These are phyloP conservation scores for Aphidius gifuensis DNA, from an alignment of 1,140 invertebrate species.

Conservation along the genomic window DNA sequence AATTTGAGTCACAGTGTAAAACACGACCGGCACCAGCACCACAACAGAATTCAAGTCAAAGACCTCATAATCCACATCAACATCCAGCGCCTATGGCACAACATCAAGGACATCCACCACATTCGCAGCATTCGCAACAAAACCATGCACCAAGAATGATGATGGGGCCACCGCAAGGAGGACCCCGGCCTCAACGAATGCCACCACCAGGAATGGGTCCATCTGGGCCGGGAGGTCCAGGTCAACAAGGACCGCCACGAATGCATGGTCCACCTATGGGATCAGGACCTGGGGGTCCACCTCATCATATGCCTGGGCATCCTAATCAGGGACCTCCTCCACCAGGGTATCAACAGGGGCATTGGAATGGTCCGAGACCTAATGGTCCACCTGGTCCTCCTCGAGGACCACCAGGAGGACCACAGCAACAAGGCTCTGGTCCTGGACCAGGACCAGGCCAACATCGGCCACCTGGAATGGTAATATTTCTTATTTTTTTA, in stretches of 20 bases:
- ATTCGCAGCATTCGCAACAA: conserved; percentile 55
- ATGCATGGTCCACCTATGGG: conserved; percentile 71
- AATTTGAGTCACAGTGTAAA: conserved; percentile 88
- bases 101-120: conserved; percentile 55
- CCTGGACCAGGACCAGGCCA: conserved; percentile 62
- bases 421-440: conserved; percentile 54
- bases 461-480: conserved; percentile 68
- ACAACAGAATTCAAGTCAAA: conserved; percentile 56
- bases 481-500: conserved; percentile 41
- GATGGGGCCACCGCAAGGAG: conserved; percentile 65
- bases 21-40: conserved; percentile 74
- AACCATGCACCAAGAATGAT: conserved; percentile 65
- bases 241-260: conserved; percentile 54
- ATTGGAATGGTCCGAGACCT: conserved; percentile 60
- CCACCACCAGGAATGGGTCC: conserved; percentile 65
- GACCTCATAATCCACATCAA: conserved; percentile 55
- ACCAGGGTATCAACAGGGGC: conserved; percentile 61
- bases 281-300: conserved; percentile 58
- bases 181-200: conserved; percentile 62
- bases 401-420: conserved; percentile 52
- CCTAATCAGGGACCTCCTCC: conserved; percentile 57
- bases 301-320: conserved; percentile 54
- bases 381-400: conserved; percentile 59
- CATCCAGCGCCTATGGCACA: conserved; percentile 52
- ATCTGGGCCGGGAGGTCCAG: conserved; percentile 38